Evolutionary conservation across 30 jellyfish, hydroid and myxozoan genomes (phyloP), one percentile per base, ranked within the genome.

Genomic region (Rhopilema esculentum): DNA sequence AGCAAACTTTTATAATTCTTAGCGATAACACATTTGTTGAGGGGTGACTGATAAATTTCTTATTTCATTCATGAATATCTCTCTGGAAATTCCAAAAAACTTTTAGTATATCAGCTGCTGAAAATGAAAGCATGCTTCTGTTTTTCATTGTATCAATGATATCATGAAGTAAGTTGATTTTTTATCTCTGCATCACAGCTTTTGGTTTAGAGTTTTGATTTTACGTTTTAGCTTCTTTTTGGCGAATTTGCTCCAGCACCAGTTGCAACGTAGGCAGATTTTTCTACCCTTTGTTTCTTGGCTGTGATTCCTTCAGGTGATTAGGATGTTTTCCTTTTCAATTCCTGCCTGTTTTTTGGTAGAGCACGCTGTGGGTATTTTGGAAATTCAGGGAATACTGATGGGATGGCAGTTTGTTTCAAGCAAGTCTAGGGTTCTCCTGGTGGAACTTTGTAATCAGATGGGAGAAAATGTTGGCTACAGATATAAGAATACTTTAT

Each of bases 311-410:
- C 22, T 66, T 17, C 16, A 12, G 16, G 22, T 9, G 16, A 66
- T 26, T 72, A 16, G 75, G 69, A 12, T 27, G 19, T 9, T 32
- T 72, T 29, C 83, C 17, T n/a, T 12, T 72, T 18, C 17, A 24
- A 12, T 72, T 18, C 27, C 25, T 72, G 17, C 83, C 25, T 24
- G 23, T 28, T 26, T n/a, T n/a, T n/a, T n/a, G n/a, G n/a, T n/a
- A n/a, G n/a, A n/a, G n/a, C n/a, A n/a, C n/a, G n/a, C n/a, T 9
- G 23, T 12, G 28, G 83, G 83, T 72, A 29, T 72, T 72, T 72
- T 72, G 73, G 83, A 73, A 72, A 72, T 18, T 72, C 28, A 8
- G 83, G 83, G 72, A 72, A 72, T 12, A 72, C 75, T 22, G 83
- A 72, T 16, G 83, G 83, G 23, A 72, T 32, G 72, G 83, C 83